A percentile compares a stretch with the other conserved stretches of the same genome.
These are phyloP conservation scores for Pelmatolapia mariae DNA, from an alignment of 2,113 vertebrate species.

Conservation along the genomic window DNA sequence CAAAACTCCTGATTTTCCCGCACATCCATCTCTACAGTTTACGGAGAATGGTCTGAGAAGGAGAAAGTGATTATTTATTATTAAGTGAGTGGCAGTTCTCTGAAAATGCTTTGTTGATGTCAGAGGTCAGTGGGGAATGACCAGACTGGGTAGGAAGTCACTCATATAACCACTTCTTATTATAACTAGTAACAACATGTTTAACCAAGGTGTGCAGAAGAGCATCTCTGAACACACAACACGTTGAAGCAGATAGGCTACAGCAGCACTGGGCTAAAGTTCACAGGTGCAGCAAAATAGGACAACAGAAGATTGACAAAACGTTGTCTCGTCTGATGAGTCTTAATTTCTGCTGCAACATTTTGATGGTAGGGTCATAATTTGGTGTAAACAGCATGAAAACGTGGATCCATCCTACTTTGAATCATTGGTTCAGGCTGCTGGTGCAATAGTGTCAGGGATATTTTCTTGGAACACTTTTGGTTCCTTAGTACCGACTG, in stretches of 20 bases:
- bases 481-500: not conserved
- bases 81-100: not conserved
- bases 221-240: not conserved
- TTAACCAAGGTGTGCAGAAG: not conserved
- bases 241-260: not conserved
- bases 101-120: not conserved
- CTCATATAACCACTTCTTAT: not conserved
- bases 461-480: not conserved
- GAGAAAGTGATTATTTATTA: not conserved
- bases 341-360: too few relatives aligned
- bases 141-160: not conserved
- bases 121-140: not conserved
- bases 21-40: not conserved
- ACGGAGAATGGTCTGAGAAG: not conserved
- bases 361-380: too few relatives aligned
- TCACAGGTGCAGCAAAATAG: not conserved
- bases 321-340: too few relatives aligned
- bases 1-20: not conserved
- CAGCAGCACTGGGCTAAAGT: not conserved
- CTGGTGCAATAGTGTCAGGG: not conserved
- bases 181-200: not conserved
- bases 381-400: not conserved
- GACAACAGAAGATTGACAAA: not conserved
- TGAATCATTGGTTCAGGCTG: not conserved
- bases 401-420: not conserved